Evolutionary conservation across 2,888 invertebrate genomes (phyloP).

Genomic region (Coelinius sp.): DNA sequence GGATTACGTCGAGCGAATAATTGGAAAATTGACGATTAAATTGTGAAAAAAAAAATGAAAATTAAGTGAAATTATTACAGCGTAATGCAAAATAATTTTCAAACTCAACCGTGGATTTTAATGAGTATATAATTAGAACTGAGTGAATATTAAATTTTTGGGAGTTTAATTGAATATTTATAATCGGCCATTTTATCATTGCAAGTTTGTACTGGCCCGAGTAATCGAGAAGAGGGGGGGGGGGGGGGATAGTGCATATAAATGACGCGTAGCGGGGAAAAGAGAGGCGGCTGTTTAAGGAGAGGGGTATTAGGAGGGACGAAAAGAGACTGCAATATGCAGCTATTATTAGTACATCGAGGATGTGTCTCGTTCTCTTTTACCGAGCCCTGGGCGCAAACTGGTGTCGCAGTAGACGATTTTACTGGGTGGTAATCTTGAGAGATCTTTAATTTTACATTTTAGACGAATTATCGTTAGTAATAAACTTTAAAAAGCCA

Average conservation of each 20-base stretch:
- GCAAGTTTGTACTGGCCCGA: conserved; percentile 31
- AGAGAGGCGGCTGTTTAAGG: background rate
- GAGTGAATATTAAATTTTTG: background rate
- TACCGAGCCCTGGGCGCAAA: conserved; percentile 13
- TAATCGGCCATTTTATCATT: conserved; percentile 32
- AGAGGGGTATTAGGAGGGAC: conserved; percentile 23
- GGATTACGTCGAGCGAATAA: no score
- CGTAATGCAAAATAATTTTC: no score
- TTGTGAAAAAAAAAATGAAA: no score
- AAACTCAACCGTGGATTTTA: background rate
- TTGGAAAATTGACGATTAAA: no score
- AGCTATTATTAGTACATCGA: conserved; percentile 40
- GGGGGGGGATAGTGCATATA: conserved; percentile 22
- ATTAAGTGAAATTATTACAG: no score
- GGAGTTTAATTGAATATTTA: background rate
- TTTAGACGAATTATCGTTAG: no score
- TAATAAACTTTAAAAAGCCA: no score
- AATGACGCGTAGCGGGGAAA: conserved; percentile 26
- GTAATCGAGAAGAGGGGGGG: conserved; percentile 29
- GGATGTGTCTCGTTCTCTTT: conserved; percentile 40
- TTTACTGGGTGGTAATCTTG: conserved; percentile 20
- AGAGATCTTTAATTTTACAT: no score
- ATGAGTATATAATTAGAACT: background rate
- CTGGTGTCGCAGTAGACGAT: conserved; percentile 22
- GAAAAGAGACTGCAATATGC: conserved; percentile 30